Percentiles rank a stretch among this genome's conserved stretches.
These are phyloP conservation scores for Colius striatus DNA, from an alignment of 2,113 vertebrate genomes.

Conservation along the genomic window DNA sequence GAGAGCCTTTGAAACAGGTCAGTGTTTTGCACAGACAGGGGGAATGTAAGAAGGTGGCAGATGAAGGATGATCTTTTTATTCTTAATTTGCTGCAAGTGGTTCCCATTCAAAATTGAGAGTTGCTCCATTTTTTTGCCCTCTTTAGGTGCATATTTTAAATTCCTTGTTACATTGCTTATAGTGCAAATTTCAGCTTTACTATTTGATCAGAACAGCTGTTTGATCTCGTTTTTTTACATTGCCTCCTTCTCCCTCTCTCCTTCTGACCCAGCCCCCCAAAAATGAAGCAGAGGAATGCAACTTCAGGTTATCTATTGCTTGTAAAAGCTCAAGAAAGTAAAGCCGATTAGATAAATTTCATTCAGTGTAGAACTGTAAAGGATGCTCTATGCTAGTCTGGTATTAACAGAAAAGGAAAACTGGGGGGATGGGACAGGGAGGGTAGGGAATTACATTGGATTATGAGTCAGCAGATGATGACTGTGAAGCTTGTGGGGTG, in stretches of 20 bases:
- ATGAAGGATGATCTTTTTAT: slow-evolving; percentile 32
- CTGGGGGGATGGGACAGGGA: neutral
- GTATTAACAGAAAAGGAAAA: slow-evolving; percentile 49
- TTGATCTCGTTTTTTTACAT: neutral
- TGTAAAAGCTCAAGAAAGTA: slow-evolving; percentile 46
- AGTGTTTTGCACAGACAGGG: neutral
- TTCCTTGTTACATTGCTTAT: neutral
- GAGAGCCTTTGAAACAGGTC: slow-evolving; percentile 30
- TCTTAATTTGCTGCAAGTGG: neutral
- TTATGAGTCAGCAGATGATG: slow-evolving; percentile 50
- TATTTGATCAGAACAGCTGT: neutral
- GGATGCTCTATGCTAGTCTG: slow-evolving; percentile 46
- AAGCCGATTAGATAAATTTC: slow-evolving; percentile 53
- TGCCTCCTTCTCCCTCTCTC: neutral
- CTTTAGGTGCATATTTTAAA: neutral
- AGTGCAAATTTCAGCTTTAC: neutral
- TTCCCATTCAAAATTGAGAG: neutral
- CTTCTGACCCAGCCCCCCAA: neutral
- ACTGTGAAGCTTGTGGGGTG: neutral
- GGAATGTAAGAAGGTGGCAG: slow-evolving; percentile 18
- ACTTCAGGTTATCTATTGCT: neutral
- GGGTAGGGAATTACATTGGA: neutral
- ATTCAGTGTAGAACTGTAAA: slow-evolving; percentile 21
- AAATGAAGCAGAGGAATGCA: neutral
- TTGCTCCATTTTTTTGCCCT: neutral